Evolutionary conservation across 2,888 invertebrate species (phyloP).

Genomic region (Pediacus dermestoides): DNA sequence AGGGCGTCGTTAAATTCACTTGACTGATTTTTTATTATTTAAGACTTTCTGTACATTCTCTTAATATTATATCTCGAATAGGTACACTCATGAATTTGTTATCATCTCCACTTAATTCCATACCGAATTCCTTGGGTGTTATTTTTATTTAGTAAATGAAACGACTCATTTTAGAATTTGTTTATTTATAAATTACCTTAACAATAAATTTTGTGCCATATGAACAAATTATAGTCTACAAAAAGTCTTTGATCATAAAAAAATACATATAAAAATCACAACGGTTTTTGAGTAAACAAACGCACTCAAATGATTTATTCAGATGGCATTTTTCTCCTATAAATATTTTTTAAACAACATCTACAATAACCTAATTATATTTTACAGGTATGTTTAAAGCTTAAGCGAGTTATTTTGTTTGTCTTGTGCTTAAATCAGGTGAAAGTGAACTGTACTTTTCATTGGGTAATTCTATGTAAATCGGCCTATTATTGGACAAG

Average conservation of each 20-base stretch:
- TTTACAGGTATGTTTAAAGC: conserved; percentile 7
- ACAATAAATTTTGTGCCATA: conserved; percentile 15
- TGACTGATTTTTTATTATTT: neutral
- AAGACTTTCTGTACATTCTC: no score
- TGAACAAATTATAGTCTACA: no score
- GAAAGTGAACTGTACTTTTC: conserved; percentile 50
- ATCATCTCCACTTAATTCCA: no score
- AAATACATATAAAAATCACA: conserved; percentile 17
- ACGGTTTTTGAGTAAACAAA: conserved; percentile 2
- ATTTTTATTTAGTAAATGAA: conserved; percentile 4
- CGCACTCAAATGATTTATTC: conserved; percentile 23
- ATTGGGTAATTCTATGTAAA: conserved; percentile 65
- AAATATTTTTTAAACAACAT: conserved; percentile 2
- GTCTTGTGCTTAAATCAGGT: conserved; percentile 18
- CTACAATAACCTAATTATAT: conserved; percentile 1
- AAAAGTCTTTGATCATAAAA: no score
- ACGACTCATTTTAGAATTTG: neutral
- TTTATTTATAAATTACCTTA: conserved; percentile 28
- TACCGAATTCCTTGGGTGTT: no score
- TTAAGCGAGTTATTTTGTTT: neutral
- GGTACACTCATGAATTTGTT: no score
- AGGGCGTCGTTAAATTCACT: conserved; percentile 39
- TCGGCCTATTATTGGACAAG: conserved; percentile 62
- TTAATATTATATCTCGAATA: no score
- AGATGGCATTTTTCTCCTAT: conserved; percentile 19